These are phyloP conservation scores for Fragum fragum DNA, from an alignment of 2,888 invertebrate species.

Conservation along the genomic window DNA sequence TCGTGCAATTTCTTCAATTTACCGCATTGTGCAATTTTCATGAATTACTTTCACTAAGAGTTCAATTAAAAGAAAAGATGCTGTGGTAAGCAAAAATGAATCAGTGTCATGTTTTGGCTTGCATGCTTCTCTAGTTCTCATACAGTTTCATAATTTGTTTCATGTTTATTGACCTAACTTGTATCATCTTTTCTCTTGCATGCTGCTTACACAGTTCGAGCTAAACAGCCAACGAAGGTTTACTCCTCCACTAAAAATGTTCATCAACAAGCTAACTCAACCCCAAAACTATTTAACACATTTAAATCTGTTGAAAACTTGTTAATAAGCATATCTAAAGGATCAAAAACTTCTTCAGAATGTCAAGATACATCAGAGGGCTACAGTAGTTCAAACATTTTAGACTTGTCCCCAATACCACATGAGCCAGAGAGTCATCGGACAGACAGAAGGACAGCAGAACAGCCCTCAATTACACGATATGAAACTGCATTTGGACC, in stretches of 20 bases:
- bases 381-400: conserved; percentile 66
- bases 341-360: conserved; percentile 66
- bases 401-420: conserved; percentile 74
- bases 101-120: no score
- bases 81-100: no score
- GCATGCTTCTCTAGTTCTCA: no score
- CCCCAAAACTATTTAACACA: conserved; percentile 70
- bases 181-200: conserved; percentile 6
- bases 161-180: no score
- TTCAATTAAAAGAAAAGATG: no score
- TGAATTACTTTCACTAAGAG: no score
- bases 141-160: no score
- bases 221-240: conserved; percentile 41
- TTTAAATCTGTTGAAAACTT: conserved; percentile 84
- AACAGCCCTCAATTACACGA: conserved; percentile 72
- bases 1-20: no score
- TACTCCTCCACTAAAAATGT: conserved; percentile 33
- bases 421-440: conserved; percentile 58
- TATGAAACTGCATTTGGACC: conserved; percentile 84
- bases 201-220: conserved; percentile 49
- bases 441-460: conserved; percentile 64
- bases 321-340: conserved; percentile 77
- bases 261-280: conserved; percentile 53
- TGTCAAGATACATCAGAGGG: conserved; percentile 66
- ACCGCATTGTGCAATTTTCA: no score